These are phyloP conservation scores for Albula glossodonta DNA, from an alignment of 2,113 vertebrate species.

Conservation along the genomic window DNA sequence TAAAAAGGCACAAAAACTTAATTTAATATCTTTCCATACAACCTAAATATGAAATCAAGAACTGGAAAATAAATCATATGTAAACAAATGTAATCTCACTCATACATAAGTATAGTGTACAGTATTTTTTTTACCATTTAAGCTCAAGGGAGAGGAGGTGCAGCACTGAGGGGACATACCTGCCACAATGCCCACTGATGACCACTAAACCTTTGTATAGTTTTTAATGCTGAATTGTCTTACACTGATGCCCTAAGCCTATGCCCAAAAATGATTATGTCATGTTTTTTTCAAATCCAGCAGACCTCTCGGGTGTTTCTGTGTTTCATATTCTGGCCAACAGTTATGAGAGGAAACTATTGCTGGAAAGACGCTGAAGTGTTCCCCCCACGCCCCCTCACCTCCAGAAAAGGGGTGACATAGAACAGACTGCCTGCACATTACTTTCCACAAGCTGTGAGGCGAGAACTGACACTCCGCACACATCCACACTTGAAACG, in stretches of 20 bases:
- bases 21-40: slow-evolving; percentile 47
- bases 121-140: not conserved
- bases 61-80: not conserved
- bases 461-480: not conserved
- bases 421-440: not conserved
- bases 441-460: not conserved
- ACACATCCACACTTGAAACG: not conserved
- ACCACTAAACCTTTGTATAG: not conserved
- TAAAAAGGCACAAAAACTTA: slow-evolving; percentile 35
- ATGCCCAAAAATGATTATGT: not conserved
- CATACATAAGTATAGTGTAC: not conserved
- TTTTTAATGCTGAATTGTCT: not conserved
- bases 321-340: not conserved
- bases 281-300: not conserved
- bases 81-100: slow-evolving; percentile 2
- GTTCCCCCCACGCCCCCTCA: not conserved
- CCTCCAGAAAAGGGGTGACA: not conserved
- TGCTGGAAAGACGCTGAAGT: not conserved
- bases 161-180: not conserved
- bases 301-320: not conserved
- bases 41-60: not conserved
- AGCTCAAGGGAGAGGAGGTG: not conserved
- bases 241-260: not conserved
- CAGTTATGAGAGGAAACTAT: not conserved
- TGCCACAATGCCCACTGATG: not conserved